Percentiles rank a stretch among this genome's conserved stretches.
Conservation (phyloP, 1,140 invertebrate species). For the Ips typographus region DNA sequence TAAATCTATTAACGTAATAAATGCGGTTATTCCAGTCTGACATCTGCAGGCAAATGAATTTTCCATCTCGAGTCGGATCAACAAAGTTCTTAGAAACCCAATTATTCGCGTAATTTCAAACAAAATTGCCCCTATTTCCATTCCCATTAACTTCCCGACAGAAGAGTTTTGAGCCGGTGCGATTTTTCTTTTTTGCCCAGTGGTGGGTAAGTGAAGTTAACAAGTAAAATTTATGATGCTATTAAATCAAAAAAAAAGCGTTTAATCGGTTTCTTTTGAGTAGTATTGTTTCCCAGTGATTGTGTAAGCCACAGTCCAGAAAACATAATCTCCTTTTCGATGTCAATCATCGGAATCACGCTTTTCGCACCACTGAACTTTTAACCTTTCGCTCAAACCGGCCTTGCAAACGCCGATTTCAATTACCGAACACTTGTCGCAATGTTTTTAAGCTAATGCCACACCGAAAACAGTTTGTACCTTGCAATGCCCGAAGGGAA, state of each 20-base stretch:
- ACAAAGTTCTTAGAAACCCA: background rate
- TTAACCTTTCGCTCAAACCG: background rate
- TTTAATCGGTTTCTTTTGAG: background rate
- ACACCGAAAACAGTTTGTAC: slow-evolving; percentile 2
- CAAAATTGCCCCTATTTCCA: background rate
- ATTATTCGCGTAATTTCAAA: background rate
- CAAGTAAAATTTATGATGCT: background rate
- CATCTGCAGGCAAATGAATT: too few species aligned
- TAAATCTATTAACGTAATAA: too few species aligned
- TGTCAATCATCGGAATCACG: background rate
- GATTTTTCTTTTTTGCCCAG: background rate
- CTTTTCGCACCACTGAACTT: background rate
- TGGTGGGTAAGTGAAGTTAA: too few species aligned
- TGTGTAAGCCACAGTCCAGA: background rate
- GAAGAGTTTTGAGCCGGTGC: background rate
- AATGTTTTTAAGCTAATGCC: background rate
- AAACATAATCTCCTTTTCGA: background rate
- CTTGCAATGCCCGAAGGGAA: slow-evolving; percentile 5
- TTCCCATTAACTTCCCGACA: background rate
- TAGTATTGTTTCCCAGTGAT: background rate
- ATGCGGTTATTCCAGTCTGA: too few species aligned
- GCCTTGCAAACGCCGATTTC: background rate
- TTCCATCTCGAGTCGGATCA: background rate
- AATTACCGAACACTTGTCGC: background rate
- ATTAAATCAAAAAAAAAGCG: background rate